Conservation (phyloP, 30 jellyfish, hydroid and myxozoan species). For the Aurelia sp. region DNA sequence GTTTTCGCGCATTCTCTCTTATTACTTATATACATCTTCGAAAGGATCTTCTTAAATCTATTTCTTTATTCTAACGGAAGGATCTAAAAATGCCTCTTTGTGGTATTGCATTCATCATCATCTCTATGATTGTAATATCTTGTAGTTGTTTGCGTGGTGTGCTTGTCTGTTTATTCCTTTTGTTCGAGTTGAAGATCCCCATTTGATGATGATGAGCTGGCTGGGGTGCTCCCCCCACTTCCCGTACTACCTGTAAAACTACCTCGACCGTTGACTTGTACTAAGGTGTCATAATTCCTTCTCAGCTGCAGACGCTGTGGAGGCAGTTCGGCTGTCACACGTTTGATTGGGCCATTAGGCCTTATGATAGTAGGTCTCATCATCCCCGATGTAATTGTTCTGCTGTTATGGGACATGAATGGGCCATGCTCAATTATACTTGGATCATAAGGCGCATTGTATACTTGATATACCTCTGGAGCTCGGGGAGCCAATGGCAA, state of each 20-base stretch:
- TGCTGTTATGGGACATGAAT: conserved; percentile 30
- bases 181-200: conserved; percentile 37
- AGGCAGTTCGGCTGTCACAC: conserved; percentile 39
- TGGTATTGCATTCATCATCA: not conserved
- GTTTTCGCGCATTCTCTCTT: too few species aligned
- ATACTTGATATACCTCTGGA: conserved; percentile 69
- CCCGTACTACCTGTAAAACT: conserved; percentile 49
- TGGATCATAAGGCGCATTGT: conserved; percentile 66
- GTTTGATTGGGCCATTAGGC: conserved; percentile 50
- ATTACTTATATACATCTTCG: not conserved
- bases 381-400: conserved; percentile 24
- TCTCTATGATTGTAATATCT: too few species aligned
- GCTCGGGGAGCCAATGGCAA: conserved; percentile 44
- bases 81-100: not conserved
- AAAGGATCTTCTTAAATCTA: not conserved
- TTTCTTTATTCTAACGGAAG: not conserved
- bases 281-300: conserved; percentile 48
- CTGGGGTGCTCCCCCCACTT: conserved; percentile 74
- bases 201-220: conserved; percentile 65
- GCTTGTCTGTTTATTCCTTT: conserved; percentile 16
- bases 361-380: conserved; percentile 55
- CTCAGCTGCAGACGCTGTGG: conserved; percentile 33
- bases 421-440: conserved; percentile 78
- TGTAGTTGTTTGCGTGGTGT: too few species aligned
- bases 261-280: conserved; percentile 16